Percentiles rank a stretch among this genome's conserved stretches.
These are phyloP conservation scores for Polydrusus tereticollis DNA, from an alignment of 2,888 invertebrate genomes.

Conservation along the genomic window DNA sequence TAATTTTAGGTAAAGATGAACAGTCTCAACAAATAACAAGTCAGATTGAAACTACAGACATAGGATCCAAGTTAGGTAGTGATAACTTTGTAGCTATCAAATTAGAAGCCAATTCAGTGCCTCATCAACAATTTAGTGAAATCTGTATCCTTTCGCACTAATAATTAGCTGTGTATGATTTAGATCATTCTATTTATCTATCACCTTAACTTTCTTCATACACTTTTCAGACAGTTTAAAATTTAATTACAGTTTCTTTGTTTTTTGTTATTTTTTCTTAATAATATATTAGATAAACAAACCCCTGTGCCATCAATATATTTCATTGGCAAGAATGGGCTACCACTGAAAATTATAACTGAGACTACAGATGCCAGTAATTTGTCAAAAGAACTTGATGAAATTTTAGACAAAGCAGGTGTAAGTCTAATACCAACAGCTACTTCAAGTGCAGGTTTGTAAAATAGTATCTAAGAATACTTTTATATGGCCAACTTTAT, in stretches of 20 bases:
- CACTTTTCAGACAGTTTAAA: too few relatives aligned
- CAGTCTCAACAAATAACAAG: constrained; percentile 75
- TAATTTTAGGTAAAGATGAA: constrained; percentile 78
- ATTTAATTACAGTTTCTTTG: too few relatives aligned
- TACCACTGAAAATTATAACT: constrained; percentile 83
- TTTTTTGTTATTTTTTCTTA: constrained; percentile 20
- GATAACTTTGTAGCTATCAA: constrained; percentile 82
- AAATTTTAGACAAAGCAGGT: constrained; percentile 72
- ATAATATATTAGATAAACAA: constrained; percentile 73
- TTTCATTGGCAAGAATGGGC: constrained; percentile 87
- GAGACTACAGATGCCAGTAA: constrained; percentile 73
- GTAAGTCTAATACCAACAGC: constrained; percentile 52
- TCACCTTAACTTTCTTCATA: too few relatives aligned
- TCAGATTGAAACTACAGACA: constrained; percentile 73
- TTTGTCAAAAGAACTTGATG: constrained; percentile 76
- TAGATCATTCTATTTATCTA: too few relatives aligned
- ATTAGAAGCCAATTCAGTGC: constrained; percentile 79
- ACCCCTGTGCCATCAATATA: constrained; percentile 86
- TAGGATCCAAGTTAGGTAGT: constrained; percentile 73
- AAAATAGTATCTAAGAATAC: background rate
- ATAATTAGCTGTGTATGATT: too few relatives aligned
- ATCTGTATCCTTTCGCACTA: constrained; percentile 84
- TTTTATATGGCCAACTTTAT: too few relatives aligned
- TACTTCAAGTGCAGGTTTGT: constrained; percentile 16
- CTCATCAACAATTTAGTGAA: constrained; percentile 84